Evolutionary conservation across 2,113 vertebrate genomes (phyloP).

Genomic region (Rhinoptilus africanus): DNA sequence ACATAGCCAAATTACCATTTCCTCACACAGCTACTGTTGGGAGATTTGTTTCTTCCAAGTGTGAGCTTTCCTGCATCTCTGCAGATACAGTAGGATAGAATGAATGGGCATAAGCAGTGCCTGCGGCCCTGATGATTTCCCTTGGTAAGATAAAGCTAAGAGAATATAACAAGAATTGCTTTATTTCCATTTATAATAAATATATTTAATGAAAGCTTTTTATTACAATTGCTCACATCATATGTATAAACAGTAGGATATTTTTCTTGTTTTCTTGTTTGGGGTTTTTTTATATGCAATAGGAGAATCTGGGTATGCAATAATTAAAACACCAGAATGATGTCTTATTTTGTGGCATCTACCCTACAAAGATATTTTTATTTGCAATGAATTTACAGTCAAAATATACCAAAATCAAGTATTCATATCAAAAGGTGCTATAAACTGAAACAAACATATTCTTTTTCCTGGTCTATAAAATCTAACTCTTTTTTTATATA

Average conservation of each 20-base stretch:
- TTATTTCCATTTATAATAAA: background rate
- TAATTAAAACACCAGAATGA: background rate
- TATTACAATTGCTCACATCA: background rate
- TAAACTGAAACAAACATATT: background rate
- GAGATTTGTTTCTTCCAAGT: slow-evolving; percentile 56
- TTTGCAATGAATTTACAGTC: background rate
- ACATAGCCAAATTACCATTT: slow-evolving; percentile 66
- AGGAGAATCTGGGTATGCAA: background rate
- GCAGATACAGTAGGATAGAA: background rate
- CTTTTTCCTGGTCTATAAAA: background rate
- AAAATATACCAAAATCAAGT: background rate
- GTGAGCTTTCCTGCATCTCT: slow-evolving; percentile 45
- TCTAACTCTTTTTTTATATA: background rate
- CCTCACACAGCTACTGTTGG: slow-evolving; percentile 21
- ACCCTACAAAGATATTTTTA: background rate
- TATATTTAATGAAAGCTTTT: background rate
- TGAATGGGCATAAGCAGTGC: background rate
- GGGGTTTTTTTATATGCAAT: background rate
- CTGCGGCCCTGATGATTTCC: background rate
- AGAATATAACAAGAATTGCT: background rate
- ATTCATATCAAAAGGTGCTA: background rate
- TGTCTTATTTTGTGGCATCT: background rate
- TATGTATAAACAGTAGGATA: background rate
- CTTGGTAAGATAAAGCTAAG: background rate
- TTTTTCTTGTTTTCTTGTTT: background rate